A percentile compares a stretch with the other conserved stretches of the same genome.
phyloP scores from a whole-genome alignment of 2,113 vertebrate species.

The Atrichornis clamosus region DNA sequence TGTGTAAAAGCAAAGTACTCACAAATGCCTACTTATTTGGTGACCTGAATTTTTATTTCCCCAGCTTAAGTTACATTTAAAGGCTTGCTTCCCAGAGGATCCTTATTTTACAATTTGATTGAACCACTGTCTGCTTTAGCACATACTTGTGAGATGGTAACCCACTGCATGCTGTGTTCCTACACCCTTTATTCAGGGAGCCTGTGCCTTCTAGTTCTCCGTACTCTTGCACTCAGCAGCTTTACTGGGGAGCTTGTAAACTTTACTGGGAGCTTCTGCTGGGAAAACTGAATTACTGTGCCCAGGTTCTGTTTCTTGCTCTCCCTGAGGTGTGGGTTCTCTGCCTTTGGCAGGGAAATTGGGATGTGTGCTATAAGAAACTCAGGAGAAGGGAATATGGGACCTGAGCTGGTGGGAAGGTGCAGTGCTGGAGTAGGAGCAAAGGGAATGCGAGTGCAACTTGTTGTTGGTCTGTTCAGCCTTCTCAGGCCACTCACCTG shows the following conservation, averaged over 20 bases:
- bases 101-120: neutral
- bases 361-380: neutral
- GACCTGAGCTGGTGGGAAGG: neutral
- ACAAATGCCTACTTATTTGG: neutral
- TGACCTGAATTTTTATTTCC: neutral
- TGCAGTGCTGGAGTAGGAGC: neutral
- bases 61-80: neutral
- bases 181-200: fast-evolving
- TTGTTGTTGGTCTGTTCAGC: neutral
- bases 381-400: neutral
- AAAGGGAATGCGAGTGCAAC: neutral
- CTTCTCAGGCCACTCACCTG: neutral
- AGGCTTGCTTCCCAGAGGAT: neutral
- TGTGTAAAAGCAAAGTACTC: neutral
- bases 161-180: neutral
- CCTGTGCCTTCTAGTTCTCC: fast-evolving
- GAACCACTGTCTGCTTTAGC: neutral
- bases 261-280: neutral
- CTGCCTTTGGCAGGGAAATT: neutral
- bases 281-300: neutral
- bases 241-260: neutral
- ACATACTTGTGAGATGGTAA: neutral
- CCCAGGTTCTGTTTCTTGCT: neutral
- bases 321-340: neutral
- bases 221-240: fast-evolving